Conservation (phyloP, 2,888 invertebrate species). For the Leptinotarsa rubiginosa region DNA sequence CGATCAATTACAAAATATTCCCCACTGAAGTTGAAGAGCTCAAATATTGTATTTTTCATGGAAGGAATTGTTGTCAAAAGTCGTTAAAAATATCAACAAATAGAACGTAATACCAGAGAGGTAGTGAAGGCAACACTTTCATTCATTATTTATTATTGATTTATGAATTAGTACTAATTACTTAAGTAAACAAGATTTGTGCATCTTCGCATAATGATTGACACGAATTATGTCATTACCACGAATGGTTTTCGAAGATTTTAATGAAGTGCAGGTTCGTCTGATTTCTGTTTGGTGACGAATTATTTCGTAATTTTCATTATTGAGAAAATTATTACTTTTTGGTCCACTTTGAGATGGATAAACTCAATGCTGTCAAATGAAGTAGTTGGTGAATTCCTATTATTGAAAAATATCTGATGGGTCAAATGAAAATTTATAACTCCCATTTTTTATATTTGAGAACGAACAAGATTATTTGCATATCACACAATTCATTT, state of each 20-base stretch:
- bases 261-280: background rate
- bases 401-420: no score
- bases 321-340: no score
- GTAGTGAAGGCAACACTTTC: slow-evolving; percentile 12
- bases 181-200: background rate
- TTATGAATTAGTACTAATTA: slow-evolving; percentile 11
- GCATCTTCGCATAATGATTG: slow-evolving; percentile 8
- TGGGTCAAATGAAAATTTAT: no score
- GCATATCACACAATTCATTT: no score
- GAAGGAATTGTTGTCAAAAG: background rate
- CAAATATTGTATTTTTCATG: background rate
- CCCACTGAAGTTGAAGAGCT: background rate
- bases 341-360: no score
- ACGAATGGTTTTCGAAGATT: background rate
- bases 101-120: background rate
- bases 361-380: no score
- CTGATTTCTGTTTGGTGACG: no score
- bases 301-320: no score
- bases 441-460: no score
- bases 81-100: background rate
- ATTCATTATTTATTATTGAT: slow-evolving; percentile 10
- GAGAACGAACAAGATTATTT: no score
- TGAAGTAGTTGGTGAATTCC: no score
- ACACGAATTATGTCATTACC: slow-evolving; percentile 16
- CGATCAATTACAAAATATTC: background rate